These are phyloP conservation scores for Unio pictorum DNA, from an alignment of 2,888 invertebrate genomes.

Conservation along the genomic window DNA sequence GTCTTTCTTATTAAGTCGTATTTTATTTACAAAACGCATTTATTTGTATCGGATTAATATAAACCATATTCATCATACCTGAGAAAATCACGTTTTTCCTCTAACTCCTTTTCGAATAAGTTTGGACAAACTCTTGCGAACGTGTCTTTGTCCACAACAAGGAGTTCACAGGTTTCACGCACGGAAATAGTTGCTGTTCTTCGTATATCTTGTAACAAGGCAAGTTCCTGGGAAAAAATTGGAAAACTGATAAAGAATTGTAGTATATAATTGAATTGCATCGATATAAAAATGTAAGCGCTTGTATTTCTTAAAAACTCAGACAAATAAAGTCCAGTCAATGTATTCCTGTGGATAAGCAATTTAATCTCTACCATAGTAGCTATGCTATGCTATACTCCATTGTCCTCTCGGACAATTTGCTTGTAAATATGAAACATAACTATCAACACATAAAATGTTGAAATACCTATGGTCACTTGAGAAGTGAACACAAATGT, in stretches of 20 bases:
- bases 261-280: background rate
- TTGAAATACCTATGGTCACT: too few relatives aligned
- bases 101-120: constrained; percentile 55
- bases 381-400: too few relatives aligned
- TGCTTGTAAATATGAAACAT: too few relatives aligned
- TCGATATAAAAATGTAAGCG: too few relatives aligned
- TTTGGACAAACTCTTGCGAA: constrained; percentile 56
- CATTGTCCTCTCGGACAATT: too few relatives aligned
- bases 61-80: constrained; percentile 18
- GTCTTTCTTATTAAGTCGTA: too few relatives aligned
- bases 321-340: too few relatives aligned
- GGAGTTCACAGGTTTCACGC: constrained; percentile 53
- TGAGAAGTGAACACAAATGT: too few relatives aligned
- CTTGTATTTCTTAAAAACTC: too few relatives aligned
- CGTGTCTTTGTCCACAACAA: constrained; percentile 57
- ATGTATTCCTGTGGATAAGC: too few relatives aligned
- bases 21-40: background rate
- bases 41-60: background rate
- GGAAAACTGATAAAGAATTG: background rate
- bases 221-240: constrained; percentile 47
- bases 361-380: too few relatives aligned
- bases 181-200: constrained; percentile 56
- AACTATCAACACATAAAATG: too few relatives aligned
- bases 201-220: constrained; percentile 51
- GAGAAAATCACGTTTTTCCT: constrained; percentile 48